phyloP scores from a whole-genome alignment of 2,113 vertebrate species.

The Oreamnos americanus region DNA sequence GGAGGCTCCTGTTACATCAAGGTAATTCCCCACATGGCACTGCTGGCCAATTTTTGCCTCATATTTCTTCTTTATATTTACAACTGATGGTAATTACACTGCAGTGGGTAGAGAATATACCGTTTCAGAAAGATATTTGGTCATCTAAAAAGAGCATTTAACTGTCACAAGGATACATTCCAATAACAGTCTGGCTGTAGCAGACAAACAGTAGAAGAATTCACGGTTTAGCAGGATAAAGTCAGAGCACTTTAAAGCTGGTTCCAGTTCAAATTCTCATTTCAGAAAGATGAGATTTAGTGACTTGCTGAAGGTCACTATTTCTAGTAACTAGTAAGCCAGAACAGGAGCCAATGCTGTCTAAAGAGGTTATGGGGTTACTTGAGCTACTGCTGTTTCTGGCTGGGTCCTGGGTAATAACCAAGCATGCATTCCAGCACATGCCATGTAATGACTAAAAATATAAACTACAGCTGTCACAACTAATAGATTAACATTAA shows the following conservation, averaged over 20 bases:
- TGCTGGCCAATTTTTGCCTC: not conserved
- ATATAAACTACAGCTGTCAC: conserved; percentile 47
- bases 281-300: conserved; percentile 5
- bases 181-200: not conserved
- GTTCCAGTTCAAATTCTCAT: not conserved
- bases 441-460: conserved; percentile 14
- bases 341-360: not conserved
- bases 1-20: not conserved
- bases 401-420: not conserved
- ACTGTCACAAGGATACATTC: conserved; percentile 13
- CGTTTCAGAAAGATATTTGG: conserved; percentile 20
- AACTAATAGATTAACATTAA: conserved; percentile 18
- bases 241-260: conserved; percentile 34
- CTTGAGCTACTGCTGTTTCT: conserved; percentile 30
- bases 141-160: conserved; percentile 35
- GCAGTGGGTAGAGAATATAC: not conserved
- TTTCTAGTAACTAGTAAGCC: not conserved
- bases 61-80: conserved; percentile 24
- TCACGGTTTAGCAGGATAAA: conserved; percentile 6
- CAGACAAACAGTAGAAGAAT: conserved; percentile 5
- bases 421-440: not conserved
- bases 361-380: not conserved
- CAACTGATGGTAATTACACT: conserved; percentile 9
- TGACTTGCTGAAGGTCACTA: not conserved
- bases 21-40: not conserved